Percentiles rank a stretch among this genome's conserved stretches.
phyloP scores from a whole-genome alignment of 2,797 vertebrate genomes.

The Anguilla anguilla region DNA sequence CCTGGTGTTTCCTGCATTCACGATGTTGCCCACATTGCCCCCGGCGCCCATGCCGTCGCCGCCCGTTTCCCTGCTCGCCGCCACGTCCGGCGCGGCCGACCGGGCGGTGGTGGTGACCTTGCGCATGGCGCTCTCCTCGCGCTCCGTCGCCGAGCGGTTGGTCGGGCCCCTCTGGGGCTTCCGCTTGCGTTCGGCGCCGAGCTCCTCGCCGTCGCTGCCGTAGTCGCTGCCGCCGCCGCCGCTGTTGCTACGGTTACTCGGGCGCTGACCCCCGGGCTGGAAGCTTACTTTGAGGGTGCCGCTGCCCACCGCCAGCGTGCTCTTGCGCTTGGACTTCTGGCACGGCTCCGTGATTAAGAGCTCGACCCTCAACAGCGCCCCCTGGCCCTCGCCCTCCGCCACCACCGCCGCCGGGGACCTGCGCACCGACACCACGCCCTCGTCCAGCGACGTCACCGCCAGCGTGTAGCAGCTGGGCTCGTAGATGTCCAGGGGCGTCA shows the following conservation, averaged over 20 bases:
- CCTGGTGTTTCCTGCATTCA: conserved; percentile 55
- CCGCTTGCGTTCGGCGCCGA: conserved; percentile 56
- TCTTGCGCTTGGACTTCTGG: conserved; percentile 91
- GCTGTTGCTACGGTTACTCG: conserved; percentile 49
- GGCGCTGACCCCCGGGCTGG: conserved; percentile 58
- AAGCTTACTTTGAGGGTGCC: conserved; percentile 85
- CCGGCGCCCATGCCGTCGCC: too few relatives aligned
- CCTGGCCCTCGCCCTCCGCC: conserved; percentile 84
- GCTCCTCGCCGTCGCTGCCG: conserved; percentile 59
- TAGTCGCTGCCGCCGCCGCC: conserved; percentile 58
- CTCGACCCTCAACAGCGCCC: conserved; percentile 80
- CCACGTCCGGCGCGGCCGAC: conserved; percentile 67
- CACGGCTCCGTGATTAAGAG: conserved; percentile 87
- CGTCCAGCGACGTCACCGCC: conserved; percentile 81
- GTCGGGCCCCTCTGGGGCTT: conserved; percentile 51
- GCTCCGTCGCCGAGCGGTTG: conserved; percentile 69
- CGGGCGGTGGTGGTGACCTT: conserved; percentile 76
- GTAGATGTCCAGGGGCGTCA: conserved; percentile 88
- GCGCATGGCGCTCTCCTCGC: conserved; percentile 69
- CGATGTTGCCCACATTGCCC: conserved; percentile 59
- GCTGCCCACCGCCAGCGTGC: conserved; percentile 79
- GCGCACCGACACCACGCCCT: conserved; percentile 83
- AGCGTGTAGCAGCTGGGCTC: conserved; percentile 81
- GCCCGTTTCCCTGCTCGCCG: conserved; percentile 45
- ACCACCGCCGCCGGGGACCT: conserved; percentile 73